Conservation (phyloP, 2,113 vertebrate genomes). For the Gallinago undulata region DNA sequence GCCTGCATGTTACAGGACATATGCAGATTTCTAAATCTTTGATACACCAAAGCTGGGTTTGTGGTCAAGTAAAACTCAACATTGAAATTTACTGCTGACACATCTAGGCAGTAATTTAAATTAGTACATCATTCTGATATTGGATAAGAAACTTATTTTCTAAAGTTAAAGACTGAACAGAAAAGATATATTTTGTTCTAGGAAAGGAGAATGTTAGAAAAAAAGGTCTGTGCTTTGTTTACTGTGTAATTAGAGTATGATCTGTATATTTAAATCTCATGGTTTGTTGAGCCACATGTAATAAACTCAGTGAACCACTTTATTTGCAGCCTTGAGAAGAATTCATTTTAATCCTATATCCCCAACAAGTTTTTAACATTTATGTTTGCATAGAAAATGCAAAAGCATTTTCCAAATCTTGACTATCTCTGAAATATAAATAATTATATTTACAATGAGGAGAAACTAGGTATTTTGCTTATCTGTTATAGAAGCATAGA, state of each 20-base stretch:
- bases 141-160: background rate
- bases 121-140: background rate
- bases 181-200: background rate
- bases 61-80: background rate
- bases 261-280: constrained; percentile 38
- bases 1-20: background rate
- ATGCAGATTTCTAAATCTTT: background rate
- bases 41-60: background rate
- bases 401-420: background rate
- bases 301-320: constrained; percentile 31
- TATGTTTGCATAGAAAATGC: background rate
- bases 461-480: background rate
- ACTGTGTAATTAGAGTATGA: background rate
- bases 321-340: constrained; percentile 23
- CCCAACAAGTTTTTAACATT: background rate
- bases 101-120: background rate
- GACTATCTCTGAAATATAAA: background rate
- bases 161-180: background rate
- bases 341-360: constrained; percentile 20
- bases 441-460: background rate
- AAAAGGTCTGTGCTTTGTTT: background rate
- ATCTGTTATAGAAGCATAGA: background rate
- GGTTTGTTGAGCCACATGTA: constrained; percentile 31
- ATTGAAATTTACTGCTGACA: background rate
- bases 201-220: background rate